A percentile compares a stretch with the other conserved stretches of the same genome.
These are phyloP conservation scores for Aramus guarauna DNA, from an alignment of 2,113 vertebrate genomes.

Conservation along the genomic window DNA sequence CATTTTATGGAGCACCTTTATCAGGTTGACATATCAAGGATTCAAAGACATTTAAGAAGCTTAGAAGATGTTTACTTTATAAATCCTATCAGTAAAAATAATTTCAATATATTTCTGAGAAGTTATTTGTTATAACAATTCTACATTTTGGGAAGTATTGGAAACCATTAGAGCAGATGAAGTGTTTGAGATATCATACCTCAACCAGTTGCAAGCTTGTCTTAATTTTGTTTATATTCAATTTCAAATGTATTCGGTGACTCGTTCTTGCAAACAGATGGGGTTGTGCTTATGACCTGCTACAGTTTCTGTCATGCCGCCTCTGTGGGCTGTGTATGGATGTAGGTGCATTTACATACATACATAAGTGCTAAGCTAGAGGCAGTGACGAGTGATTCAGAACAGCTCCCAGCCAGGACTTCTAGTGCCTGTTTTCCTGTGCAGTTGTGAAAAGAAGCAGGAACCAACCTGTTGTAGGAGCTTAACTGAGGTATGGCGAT, in stretches of 20 bases:
- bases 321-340: neutral
- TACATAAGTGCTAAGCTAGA: neutral
- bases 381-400: conserved; percentile 18
- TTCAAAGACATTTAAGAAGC: neutral
- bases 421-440: neutral
- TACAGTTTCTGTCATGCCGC: conserved; percentile 23
- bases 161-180: neutral
- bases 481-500: neutral
- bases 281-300: conserved; percentile 39
- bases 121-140: neutral
- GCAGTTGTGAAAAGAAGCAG: neutral
- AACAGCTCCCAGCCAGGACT: neutral
- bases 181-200: neutral
- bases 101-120: neutral
- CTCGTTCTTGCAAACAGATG: conserved; percentile 15
- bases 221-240: conserved; percentile 18
- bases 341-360: conserved; percentile 53
- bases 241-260: conserved; percentile 4
- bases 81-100: neutral
- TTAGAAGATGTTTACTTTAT: neutral
- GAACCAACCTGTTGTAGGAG: neutral
- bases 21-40: neutral
- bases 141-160: neutral
- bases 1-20: neutral
- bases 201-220: neutral